These are phyloP conservation scores for Nannospalax galili DNA, from an alignment of 2,113 vertebrate genomes.

Conservation along the genomic window DNA sequence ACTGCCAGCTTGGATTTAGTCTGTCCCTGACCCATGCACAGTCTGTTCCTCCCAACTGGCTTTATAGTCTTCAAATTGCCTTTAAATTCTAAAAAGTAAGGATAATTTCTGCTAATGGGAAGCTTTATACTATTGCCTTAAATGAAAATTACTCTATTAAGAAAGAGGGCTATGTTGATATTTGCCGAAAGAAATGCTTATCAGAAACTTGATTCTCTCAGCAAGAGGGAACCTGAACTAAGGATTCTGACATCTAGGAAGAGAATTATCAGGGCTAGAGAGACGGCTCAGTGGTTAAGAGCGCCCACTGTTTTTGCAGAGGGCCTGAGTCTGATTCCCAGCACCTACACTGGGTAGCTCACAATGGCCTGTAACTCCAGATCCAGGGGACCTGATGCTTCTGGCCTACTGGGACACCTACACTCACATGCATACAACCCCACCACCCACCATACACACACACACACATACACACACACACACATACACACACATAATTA, in stretches of 20 bases:
- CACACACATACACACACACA: not conserved
- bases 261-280: not conserved
- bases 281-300: not conserved
- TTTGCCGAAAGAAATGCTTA: not conserved
- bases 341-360: not conserved
- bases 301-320: not conserved
- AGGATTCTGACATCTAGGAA: not conserved
- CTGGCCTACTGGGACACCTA: not conserved
- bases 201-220: not conserved
- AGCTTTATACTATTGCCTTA: not conserved
- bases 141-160: slow-evolving; percentile 17
- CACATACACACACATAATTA: not conserved
- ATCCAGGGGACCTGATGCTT: not conserved
- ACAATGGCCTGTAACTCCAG: not conserved
- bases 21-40: not conserved
- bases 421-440: no score
- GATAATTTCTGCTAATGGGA: not conserved
- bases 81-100: slow-evolving; percentile 41
- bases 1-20: not conserved
- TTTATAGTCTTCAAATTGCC: not conserved
- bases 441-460: not conserved
- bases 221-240: not conserved
- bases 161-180: not conserved
- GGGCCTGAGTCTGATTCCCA: not conserved
- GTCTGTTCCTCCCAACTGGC: not conserved